phyloP scores from a whole-genome alignment of 2,888 invertebrate genomes.

The Amiota minor region DNA sequence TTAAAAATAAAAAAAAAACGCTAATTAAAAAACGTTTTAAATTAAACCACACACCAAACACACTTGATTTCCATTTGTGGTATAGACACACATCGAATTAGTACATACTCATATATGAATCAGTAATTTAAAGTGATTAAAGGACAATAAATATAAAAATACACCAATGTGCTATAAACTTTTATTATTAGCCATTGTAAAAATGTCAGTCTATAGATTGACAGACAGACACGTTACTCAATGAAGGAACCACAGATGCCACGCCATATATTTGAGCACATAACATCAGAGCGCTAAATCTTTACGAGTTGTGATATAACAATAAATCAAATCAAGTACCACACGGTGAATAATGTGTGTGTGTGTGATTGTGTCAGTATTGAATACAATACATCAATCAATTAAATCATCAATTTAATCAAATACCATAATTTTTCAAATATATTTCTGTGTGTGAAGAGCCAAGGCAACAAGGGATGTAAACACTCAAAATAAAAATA shows the following conservation, averaged over 20 bases:
- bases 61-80: no score
- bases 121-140: not conserved
- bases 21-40: no score
- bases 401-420: constrained; percentile 57
- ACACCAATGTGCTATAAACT: constrained; percentile 37
- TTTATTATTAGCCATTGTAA: constrained; percentile 28
- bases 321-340: constrained; percentile 50
- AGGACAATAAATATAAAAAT: not conserved
- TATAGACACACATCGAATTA: no score
- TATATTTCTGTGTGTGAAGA: constrained; percentile 1
- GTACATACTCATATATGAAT: no score
- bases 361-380: not conserved
- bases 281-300: constrained; percentile 41
- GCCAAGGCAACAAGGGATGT: no score
- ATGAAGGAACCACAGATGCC: not conserved
- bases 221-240: constrained; percentile 10
- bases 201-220: constrained; percentile 10
- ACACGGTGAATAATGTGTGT: not conserved
- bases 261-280: constrained; percentile 11
- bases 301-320: constrained; percentile 33
- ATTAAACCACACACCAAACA: no score
- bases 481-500: not conserved
- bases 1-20: no score
- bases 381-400: constrained; percentile 50
- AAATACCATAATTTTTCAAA: constrained; percentile 53